Percentiles rank a stretch among this genome's conserved stretches.
phyloP scores from a whole-genome alignment of 2,888 invertebrate genomes.

The Asteroscopus sphinx region DNA sequence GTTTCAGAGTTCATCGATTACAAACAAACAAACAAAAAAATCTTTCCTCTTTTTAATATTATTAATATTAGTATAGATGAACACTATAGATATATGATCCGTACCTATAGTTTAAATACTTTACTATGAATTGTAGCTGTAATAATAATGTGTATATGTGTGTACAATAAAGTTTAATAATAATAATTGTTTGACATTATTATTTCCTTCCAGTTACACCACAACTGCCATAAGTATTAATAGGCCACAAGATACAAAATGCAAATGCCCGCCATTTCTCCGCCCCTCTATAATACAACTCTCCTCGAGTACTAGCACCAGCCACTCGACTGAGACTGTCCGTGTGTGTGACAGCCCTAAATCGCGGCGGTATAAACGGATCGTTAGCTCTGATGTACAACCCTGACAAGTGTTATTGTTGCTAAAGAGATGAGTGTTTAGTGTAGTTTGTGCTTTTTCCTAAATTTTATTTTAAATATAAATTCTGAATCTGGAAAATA shows the following conservation, averaged over 20 bases:
- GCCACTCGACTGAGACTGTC: conserved; percentile 44
- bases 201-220: conserved; percentile 2
- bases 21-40: too few relatives aligned
- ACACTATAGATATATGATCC: too few relatives aligned
- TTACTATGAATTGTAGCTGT: too few relatives aligned
- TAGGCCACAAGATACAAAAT: conserved; percentile 47
- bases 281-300: conserved; percentile 26
- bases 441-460: neutral
- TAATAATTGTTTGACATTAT: too few relatives aligned
- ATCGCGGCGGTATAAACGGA: conserved; percentile 43
- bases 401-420: conserved; percentile 23
- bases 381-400: conserved; percentile 48
- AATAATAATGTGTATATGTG: too few relatives aligned
- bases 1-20: too few relatives aligned
- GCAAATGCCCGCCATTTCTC: conserved; percentile 45
- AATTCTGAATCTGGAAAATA: too few relatives aligned
- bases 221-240: conserved; percentile 2
- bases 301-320: conserved; percentile 34
- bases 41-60: too few relatives aligned
- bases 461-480: too few relatives aligned
- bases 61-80: too few relatives aligned
- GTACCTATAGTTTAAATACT: too few relatives aligned
- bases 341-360: conserved; percentile 53
- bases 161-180: too few relatives aligned
- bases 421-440: neutral